These are phyloP conservation scores for Sycophaga agraensis DNA, from an alignment of 1,140 invertebrate species.

Conservation along the genomic window DNA sequence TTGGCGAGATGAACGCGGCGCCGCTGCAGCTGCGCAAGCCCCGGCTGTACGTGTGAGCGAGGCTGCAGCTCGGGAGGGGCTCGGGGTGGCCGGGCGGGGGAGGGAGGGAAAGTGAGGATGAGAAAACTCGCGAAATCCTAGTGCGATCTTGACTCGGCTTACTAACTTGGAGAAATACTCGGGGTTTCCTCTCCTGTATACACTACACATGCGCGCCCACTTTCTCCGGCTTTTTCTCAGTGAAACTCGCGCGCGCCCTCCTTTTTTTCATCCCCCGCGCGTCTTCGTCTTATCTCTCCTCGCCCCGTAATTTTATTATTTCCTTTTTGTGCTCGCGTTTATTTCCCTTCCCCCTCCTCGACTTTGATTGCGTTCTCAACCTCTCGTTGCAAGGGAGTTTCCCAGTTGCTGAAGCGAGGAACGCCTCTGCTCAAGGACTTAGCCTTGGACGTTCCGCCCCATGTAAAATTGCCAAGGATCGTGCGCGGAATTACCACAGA, in stretches of 20 bases:
- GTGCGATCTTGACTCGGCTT: conserved; percentile 22
- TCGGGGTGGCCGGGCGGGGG: neutral
- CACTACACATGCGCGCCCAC: neutral
- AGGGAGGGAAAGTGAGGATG: conserved; percentile 3
- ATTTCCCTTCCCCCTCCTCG: neutral
- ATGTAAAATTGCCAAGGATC: neutral
- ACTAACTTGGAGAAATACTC: conserved; percentile 23
- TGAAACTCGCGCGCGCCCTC: neutral
- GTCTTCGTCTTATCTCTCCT: neutral
- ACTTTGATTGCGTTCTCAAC: conserved; percentile 20
- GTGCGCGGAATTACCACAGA: neutral
- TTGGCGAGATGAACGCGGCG: neutral
- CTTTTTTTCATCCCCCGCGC: neutral
- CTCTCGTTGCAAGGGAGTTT: neutral
- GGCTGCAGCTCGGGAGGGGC: neutral
- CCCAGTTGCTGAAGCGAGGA: neutral
- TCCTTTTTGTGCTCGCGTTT: neutral
- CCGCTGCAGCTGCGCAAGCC: neutral
- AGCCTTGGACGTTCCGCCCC: no score
- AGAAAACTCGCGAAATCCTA: conserved; percentile 20
- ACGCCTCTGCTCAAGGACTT: no score
- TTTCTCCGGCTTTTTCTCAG: no score
- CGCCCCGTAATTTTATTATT: neutral
- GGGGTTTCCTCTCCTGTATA: conserved; percentile 3
- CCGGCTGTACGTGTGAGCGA: no score